Evolutionary conservation across 1,140 invertebrate species (phyloP), one percentile per base, ranked within the genome.

Genomic region (Trichonephila clavipes): DNA sequence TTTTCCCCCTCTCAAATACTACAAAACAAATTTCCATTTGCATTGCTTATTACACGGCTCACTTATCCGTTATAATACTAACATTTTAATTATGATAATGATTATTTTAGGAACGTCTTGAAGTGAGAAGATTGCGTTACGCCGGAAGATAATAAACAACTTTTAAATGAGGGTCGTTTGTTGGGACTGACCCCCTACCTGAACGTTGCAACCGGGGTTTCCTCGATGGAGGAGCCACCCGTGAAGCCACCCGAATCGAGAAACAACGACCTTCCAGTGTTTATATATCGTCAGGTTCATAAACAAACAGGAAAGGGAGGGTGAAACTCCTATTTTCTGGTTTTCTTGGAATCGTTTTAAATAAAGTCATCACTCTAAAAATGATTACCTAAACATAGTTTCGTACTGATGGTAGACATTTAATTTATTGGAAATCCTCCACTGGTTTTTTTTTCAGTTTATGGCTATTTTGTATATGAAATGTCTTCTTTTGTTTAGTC

Each of bases 231-330:
- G 40, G 18, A 12, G 69, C 87, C 87, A 34, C 87, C 87, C 87
- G 34, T 44, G 61, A 69, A 64, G 87, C 64, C 62, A 88, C 87
- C 87, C 87, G 59, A 51, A 88, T 44, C 62, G 62, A 51, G 61
- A 59, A 85, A 62, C 59, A 87, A 88, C 40, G 87, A 88, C 87
- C 58, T 64, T 59, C 14, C 85, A 83, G 51, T 44, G n/a, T n/a
- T 83, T 83, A 58, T 51, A 58, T 83, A 21, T 59, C 82, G 28
- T 77, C 72, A 34, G 34, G 16, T 18, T 16, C 66, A 69, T 69
- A 69, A 69, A 69, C 66, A 69, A 69, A 69, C 72, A 34, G 34
- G 12, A 83, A 72, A 69, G 44, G 34, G 69, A 19, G 85, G 19
- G 19, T n/a, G 61, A 16, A 69, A 58, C 8, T n/a, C 51, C 18